Conservation (phyloP, 2,888 invertebrate genomes). For the Doris montereyensis region DNA sequence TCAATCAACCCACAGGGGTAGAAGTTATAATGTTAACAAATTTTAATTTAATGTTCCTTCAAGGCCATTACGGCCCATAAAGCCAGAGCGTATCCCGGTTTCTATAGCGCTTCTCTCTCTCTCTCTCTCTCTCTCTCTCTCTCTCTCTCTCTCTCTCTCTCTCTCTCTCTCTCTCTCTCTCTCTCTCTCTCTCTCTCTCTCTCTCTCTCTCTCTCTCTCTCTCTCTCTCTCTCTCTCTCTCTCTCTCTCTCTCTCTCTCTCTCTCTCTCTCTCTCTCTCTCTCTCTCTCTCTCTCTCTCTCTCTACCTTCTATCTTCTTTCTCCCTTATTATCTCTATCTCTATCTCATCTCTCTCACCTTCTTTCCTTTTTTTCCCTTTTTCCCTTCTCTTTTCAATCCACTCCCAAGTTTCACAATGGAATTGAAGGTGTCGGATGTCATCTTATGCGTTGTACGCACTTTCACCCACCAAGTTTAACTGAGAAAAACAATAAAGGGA, state of each 20-base stretch:
- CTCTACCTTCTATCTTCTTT: neutral
- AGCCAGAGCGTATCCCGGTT: too few species aligned
- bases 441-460: constrained; percentile 68
- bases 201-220: constrained; percentile 15
- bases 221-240: constrained; percentile 2
- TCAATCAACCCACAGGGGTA: too few species aligned
- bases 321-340: neutral
- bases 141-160: neutral
- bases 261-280: neutral
- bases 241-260: neutral
- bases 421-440: constrained; percentile 66
- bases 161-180: constrained; percentile 24
- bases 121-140: neutral
- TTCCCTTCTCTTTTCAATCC: neutral
- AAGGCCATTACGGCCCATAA: too few species aligned
- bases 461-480: constrained; percentile 67
- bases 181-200: constrained; percentile 30
- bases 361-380: constrained; percentile 6
- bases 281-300: neutral
- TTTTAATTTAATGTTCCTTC: too few species aligned
- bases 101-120: neutral
- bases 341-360: neutral
- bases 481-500: constrained; percentile 44
- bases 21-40: too few species aligned
- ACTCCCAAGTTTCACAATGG: constrained; percentile 54